Evolutionary conservation across 2,888 invertebrate species (phyloP).

Genomic region (Octodonta nipae): DNA sequence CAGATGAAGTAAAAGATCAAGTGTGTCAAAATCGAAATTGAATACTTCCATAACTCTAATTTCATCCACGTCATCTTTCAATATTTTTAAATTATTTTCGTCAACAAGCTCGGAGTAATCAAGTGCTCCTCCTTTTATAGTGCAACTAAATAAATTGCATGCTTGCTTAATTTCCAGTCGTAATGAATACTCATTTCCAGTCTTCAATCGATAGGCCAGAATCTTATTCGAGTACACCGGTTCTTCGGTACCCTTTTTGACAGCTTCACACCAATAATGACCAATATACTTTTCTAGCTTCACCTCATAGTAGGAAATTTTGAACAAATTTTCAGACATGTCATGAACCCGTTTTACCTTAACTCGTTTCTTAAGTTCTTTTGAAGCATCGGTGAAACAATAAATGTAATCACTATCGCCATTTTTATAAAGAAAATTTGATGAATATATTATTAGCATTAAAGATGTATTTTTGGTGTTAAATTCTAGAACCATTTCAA

Average conservation of each 20-base stretch:
- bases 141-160: constrained; percentile 16
- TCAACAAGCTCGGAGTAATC: constrained; percentile 4
- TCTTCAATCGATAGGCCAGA: constrained; percentile 34
- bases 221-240: constrained; percentile 39
- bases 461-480: constrained; percentile 16
- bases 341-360: constrained; percentile 6
- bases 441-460: constrained; percentile 41
- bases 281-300: constrained; percentile 43
- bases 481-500: constrained; percentile 20
- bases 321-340: not conserved
- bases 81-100: constrained; percentile 2
- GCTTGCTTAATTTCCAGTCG: constrained; percentile 25
- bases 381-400: constrained; percentile 47
- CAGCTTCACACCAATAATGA: constrained; percentile 54
- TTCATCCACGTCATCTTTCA: constrained; percentile 4
- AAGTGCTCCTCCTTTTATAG: constrained; percentile 1
- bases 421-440: constrained; percentile 42
- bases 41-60: constrained; percentile 42
- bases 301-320: constrained; percentile 35
- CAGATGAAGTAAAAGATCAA: constrained; percentile 38
- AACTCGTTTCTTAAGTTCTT: constrained; percentile 38
- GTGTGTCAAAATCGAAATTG: constrained; percentile 23
- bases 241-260: constrained; percentile 30
- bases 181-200: constrained; percentile 24
- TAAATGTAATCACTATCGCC: constrained; percentile 40